Base-by-base conservation (phyloP, 2,797 vertebrate genomes). In the Hemibagrus guttatus region DNA sequence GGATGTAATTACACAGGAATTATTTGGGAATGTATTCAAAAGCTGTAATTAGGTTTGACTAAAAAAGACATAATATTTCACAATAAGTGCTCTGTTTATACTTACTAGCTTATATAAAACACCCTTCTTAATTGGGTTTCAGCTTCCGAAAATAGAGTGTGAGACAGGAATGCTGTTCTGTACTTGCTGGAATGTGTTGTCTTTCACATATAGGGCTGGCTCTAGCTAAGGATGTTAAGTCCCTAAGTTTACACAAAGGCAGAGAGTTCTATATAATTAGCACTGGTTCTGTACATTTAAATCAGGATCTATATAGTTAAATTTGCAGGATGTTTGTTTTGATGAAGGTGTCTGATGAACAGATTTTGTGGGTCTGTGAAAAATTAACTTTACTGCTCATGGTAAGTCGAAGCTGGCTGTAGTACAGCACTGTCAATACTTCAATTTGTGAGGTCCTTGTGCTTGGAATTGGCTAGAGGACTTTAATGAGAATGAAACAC, bases 401-500 rank as follows among this genome's bases (percentile, higher is more conserved):
- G 89, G 90, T 82, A 83, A 88, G 84, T 88, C 85, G 52, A 64
- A 86, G 80, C 49, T 31, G 68, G 64, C 61, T 80, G 82, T 85
- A 71, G 75, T 83, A 84, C 82, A 82, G 78, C 64, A 56, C 78
- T 86, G 83, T 91, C 89, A 86, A 91, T 89, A 91, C 80, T 84
- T 88, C 87, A 90, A 87, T 88, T 78, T 83, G 87, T 88, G 82
- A 87, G 84, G 87, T 80, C 87, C 78, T 89, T 89, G 83, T 88
- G 84, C 87, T 81, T 90, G 82, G 80, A 91, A 90, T 84, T 89
- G 87, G 86, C 82, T 90, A 71, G 83, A 85, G 81, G 85, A 88
- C 66, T 87, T 89, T 90, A 92, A 91, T 92, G 89, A 90, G 86
- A 90, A 90, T 87, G 81, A 92, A 92, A 91, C 81, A 78, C 82